phyloP scores from a whole-genome alignment of 2,113 vertebrate genomes.

The Mesocricetus auratus region DNA sequence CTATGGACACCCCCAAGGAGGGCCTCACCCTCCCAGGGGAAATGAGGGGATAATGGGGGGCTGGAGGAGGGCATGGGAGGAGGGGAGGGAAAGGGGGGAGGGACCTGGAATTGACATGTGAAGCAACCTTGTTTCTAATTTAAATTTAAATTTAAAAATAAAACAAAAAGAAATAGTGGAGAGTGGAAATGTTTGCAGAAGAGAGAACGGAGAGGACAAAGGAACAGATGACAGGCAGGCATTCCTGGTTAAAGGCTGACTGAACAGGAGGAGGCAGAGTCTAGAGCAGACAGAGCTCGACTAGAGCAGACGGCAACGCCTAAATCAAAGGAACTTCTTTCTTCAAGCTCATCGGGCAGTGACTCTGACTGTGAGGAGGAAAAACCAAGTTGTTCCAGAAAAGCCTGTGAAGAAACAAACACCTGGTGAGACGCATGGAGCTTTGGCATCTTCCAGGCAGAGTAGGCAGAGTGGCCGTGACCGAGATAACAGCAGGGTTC shows the following conservation, averaged over 20 bases:
- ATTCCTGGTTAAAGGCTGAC: neutral
- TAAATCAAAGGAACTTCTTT: neutral
- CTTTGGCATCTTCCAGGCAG: conserved; percentile 91
- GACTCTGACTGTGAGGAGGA: conserved; percentile 87
- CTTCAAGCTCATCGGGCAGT: neutral
- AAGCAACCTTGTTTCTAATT: too few relatives aligned
- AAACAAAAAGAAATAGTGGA: too few relatives aligned
- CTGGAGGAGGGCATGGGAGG: too few relatives aligned
- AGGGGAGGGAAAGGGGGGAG: too few relatives aligned
- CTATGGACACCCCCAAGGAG: too few relatives aligned
- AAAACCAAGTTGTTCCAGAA: conserved; percentile 92
- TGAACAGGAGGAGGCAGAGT: neutral
- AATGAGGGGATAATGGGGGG: too few relatives aligned
- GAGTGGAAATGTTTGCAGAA: neutral
- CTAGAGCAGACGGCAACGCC: neutral
- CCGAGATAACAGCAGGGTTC: conserved; percentile 95
- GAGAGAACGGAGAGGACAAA: neutral
- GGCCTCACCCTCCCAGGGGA: too few relatives aligned
- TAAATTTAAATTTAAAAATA: too few relatives aligned
- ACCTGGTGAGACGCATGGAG: conserved; percentile 93
- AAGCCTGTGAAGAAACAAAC: conserved; percentile 95
- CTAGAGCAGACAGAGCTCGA: too few relatives aligned
- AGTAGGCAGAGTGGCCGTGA: conserved; percentile 84
- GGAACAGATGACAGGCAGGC: neutral
- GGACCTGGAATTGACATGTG: too few relatives aligned